Base-by-base conservation (phyloP, 2,888 invertebrate genomes). In the Blastobasis lacticolella region DNA sequence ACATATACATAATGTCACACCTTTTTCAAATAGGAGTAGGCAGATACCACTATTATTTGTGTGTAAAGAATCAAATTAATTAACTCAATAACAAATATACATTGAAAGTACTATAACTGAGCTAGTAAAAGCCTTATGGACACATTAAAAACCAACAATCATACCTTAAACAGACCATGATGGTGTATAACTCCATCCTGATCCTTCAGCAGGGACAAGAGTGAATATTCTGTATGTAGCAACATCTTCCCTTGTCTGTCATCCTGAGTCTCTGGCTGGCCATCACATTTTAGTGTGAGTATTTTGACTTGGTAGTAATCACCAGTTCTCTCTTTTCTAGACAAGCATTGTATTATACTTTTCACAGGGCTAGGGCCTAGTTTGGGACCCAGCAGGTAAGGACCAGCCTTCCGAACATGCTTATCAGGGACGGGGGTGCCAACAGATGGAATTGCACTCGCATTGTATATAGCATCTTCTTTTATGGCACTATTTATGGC, bases 181-280 rank as follows among this genome's bases (percentile, higher is more conserved):
- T 93, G 93, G 69, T 94, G 93, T 53, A 94, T 91, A 8, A 95
- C 92, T 23, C 94, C 94, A 60, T 91, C 90, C 66, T 92, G 91
- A 65, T 92, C 90, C 53, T 91, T 90, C 37, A 94, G 79, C 50
- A 94, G 73, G 5, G 93, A 92, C 42, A 94, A 77, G 7, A 95
- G 75, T 5, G 93, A 92, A 75, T 92, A 93, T 71, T 95, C 95
- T 0, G 94, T 94, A 64, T 94, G 93, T 10, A 94, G 73, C 37
- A 94, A 72, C 92, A 94, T 93, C 79, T 94, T 94, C 3, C 94
- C 94, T 75, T 94, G 94, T 45, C 88, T 85, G 62, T 94, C 94
- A 76, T 94, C 94, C 62, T 93, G 92, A 0, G 91, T 91, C 73
- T 94, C 93, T 10, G 89, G 74, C 59, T 90, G 88, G 0, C 84